Conservation (phyloP, 2,888 invertebrate genomes). For the Tachina grossa region DNA sequence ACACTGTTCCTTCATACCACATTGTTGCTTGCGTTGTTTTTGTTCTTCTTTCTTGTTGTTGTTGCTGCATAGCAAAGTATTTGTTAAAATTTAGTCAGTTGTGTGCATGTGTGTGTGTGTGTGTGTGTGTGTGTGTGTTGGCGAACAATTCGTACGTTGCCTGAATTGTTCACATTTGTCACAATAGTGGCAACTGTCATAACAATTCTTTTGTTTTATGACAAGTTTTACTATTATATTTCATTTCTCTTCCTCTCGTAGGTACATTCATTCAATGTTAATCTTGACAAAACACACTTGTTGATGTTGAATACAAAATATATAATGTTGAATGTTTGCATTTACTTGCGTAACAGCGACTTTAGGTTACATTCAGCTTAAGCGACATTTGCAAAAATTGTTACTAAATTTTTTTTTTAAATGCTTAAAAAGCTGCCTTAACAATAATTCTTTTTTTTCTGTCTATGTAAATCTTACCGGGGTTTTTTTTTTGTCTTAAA, state of each 20-base stretch:
- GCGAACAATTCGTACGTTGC: constrained; percentile 34
- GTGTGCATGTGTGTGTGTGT: constrained; percentile 7
- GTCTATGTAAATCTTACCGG: neutral
- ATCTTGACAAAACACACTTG: constrained; percentile 63
- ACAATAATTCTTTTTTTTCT: neutral
- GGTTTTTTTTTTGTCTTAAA: too few relatives aligned
- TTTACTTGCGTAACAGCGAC: constrained; percentile 39
- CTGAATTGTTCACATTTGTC: constrained; percentile 67
- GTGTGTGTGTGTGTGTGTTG: constrained; percentile 8
- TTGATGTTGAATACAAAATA: constrained; percentile 59
- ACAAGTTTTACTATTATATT: constrained; percentile 64
- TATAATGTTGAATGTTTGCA: constrained; percentile 46
- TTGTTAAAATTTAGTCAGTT: neutral
- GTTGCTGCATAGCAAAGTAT: neutral
- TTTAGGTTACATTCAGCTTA: constrained; percentile 23
- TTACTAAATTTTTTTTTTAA: neutral
- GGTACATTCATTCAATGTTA: constrained; percentile 36
- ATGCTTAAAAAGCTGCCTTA: constrained; percentile 16
- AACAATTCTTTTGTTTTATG: constrained; percentile 70
- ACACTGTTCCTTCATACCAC: constrained; percentile 33
- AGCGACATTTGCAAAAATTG: constrained; percentile 8
- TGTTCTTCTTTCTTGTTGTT: neutral
- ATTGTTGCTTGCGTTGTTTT: neutral
- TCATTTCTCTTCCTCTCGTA: constrained; percentile 3
- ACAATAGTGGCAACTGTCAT: constrained; percentile 69